Conservation (phyloP, 2,888 invertebrate species). For the Anarsia innoxiella region DNA sequence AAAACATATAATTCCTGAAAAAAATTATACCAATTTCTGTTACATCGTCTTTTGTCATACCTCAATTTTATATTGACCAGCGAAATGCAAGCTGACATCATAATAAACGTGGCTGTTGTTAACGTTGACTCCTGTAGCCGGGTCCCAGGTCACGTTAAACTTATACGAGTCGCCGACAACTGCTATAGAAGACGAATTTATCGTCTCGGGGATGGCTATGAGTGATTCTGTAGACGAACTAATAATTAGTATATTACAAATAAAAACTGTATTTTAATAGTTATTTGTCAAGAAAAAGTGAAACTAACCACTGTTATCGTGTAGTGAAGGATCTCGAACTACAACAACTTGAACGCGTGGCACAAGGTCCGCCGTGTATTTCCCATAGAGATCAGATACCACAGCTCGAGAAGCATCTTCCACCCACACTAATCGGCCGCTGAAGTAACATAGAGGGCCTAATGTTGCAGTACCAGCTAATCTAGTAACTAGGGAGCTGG, state of each 20-base stretch:
- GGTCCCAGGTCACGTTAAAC: conserved; percentile 90
- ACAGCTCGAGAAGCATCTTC: conserved; percentile 83
- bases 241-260: too few species aligned
- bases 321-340: conserved; percentile 81
- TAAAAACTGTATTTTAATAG: too few species aligned
- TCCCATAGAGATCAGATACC: conserved; percentile 83
- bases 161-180: conserved; percentile 85
- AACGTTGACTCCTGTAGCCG: conserved; percentile 83
- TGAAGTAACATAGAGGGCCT: conserved; percentile 86
- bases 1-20: too few species aligned
- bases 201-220: conserved; percentile 83
- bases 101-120: conserved; percentile 90
- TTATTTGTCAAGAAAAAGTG: neutral
- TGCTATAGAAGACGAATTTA: conserved; percentile 78
- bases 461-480: conserved; percentile 68
- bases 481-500: conserved; percentile 53
- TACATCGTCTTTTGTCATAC: too few species aligned
- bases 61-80: conserved; percentile 76
- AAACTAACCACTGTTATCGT: conserved; percentile 77
- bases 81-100: conserved; percentile 80
- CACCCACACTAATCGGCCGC: conserved; percentile 89
- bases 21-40: too few species aligned
- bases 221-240: conserved; percentile 69
- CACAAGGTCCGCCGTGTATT: conserved; percentile 82
- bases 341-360: conserved; percentile 81